Evolutionary conservation across 2,113 vertebrate species (phyloP), one percentile per base, ranked within the genome.

Genomic region (Cebidichthys violaceus): DNA sequence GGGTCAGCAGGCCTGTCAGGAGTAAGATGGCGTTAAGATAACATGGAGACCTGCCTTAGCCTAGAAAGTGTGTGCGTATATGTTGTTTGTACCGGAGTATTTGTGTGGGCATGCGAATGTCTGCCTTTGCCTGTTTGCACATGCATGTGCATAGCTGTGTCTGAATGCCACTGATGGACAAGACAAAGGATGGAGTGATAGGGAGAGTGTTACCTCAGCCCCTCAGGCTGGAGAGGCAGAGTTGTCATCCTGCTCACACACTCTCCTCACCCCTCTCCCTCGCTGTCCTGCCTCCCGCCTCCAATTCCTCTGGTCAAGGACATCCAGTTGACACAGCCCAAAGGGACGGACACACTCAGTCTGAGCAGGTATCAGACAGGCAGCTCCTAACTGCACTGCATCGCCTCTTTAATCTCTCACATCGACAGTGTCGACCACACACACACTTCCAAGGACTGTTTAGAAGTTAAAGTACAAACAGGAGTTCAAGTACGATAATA

Each of bases 171-270:
- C 77, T 82, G 82, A 86, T 84, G 88, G 87, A 76, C 82, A 67
- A 85, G 79, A 81, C 75, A 81, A 70, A 78, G 76, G 68, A 59
- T 41, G 52, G 33, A 69, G 75, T 39, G 77, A 81, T 69, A 57
- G 18, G 45, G 59, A 17, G 57, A 54, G 84, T 70, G 76, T 88
- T 77, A 83, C 90, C 47, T 86, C 60, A 47, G 64, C 47, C 67
- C 85, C 73, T 70, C 69, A 50, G 87, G 88, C 68, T n/a, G 73
- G 31, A 82, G 74, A 79, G 33, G 43, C 77, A 61, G 68, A 70
- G 29, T 90, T 90, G 85, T 90, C 88, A 90, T 81, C 86, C 87
- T 43, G 70, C 75, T 81, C 92, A 93, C 90, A 88, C 75, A 54
- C 71, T 43, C 70, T 5, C 52, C 71, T 52, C 57, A 29, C 65